These are phyloP conservation scores for Lacerta bilineata DNA, from an alignment of 2,797 vertebrate species.

Conservation along the genomic window DNA sequence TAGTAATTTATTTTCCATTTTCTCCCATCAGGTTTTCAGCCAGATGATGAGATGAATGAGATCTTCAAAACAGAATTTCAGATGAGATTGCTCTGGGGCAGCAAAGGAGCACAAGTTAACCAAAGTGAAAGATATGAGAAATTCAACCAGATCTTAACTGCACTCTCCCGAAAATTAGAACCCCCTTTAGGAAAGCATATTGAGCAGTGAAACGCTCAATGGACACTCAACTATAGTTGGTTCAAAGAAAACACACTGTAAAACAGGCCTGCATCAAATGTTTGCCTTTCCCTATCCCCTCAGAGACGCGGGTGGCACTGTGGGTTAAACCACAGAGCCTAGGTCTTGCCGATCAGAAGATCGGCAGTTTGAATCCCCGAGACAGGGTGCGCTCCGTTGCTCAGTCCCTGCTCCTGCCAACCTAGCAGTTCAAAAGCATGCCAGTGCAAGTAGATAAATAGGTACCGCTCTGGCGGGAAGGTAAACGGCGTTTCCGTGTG, in stretches of 20 bases:
- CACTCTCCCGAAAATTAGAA: slow-evolving; percentile 95
- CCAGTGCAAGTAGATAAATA: too few species aligned
- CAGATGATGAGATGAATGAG: slow-evolving; percentile 91
- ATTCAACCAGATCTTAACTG: slow-evolving; percentile 96
- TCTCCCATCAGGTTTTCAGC: slow-evolving; percentile 85
- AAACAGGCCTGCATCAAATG: neutral
- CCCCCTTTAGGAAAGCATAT: slow-evolving; percentile 77
- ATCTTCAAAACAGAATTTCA: slow-evolving; percentile 97
- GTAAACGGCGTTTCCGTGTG: too few species aligned
- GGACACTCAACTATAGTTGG: slow-evolving; percentile 32
- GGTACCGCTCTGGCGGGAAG: too few species aligned
- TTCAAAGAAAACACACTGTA: slow-evolving; percentile 38
- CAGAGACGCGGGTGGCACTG: neutral
- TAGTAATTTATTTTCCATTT: slow-evolving; percentile 49
- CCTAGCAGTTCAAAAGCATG: too few species aligned
- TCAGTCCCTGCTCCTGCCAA: too few species aligned
- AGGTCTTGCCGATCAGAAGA: too few species aligned
- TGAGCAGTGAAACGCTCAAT: slow-evolving; percentile 68
- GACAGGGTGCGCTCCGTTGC: too few species aligned
- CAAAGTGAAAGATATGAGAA: slow-evolving; percentile 93
- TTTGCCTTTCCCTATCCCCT: neutral
- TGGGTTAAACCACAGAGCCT: too few species aligned
- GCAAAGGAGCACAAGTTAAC: slow-evolving; percentile 93
- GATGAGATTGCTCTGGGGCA: slow-evolving; percentile 96
- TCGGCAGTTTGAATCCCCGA: too few species aligned